Conservation (phyloP, 2,797 vertebrate genomes). For the Myiotriccus ornatus region DNA sequence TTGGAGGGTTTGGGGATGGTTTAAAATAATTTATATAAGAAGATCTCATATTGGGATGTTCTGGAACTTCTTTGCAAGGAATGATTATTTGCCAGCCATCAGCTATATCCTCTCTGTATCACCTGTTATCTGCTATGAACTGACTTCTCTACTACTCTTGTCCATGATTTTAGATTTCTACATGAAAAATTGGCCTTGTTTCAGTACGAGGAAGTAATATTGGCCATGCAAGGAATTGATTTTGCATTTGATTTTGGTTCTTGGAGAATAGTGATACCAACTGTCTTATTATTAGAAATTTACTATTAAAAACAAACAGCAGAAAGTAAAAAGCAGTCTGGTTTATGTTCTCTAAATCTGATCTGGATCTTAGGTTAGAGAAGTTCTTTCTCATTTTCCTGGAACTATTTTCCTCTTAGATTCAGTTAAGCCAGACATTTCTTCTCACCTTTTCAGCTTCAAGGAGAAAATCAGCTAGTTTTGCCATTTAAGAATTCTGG, state of each 20-base stretch:
- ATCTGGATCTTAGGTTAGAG: not conserved
- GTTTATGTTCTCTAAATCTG: not conserved
- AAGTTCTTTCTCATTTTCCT: not conserved
- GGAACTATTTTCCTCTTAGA: not conserved
- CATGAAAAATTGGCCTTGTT: not conserved
- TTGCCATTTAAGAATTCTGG: not conserved
- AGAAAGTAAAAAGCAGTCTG: not conserved
- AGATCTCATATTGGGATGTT: not conserved
- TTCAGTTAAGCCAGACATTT: not conserved
- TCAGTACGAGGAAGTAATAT: not conserved
- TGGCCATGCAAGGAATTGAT: not conserved
- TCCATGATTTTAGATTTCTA: not conserved
- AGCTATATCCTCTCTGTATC: not conserved
- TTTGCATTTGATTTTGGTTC: not conserved
- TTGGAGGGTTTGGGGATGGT: not conserved
- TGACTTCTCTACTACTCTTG: not conserved
- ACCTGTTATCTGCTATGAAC: not conserved
- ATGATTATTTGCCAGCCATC: not conserved
- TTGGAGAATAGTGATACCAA: not conserved
- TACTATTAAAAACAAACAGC: not conserved
- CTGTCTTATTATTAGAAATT: not conserved
- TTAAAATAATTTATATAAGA: not conserved
- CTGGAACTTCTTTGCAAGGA: not conserved
- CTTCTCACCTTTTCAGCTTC: not conserved
- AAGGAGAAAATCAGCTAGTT: not conserved